Base-by-base conservation (phyloP, 2,113 vertebrate species). In the Chiloscyllium plagiosum region DNA sequence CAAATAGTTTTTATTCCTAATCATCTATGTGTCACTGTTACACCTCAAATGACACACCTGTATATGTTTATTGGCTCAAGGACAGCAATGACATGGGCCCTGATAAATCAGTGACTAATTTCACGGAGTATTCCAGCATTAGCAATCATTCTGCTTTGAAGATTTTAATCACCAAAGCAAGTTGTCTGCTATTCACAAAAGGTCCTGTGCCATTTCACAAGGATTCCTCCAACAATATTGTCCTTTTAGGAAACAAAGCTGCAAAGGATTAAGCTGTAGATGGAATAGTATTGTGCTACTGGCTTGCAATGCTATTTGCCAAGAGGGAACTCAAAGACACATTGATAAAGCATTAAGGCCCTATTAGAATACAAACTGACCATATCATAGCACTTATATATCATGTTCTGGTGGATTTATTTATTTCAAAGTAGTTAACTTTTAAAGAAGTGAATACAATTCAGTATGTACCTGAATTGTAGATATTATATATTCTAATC, bases 221-320 rank as follows among this genome's bases (percentile, higher is more conserved):
- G 20, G 52, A 89, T 29, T 89, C 50, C 86, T 89, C 86, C 86
- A 89, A 89, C 86, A 89, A 89, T 89, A 56, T 50, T 89, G 86
- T 12, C 8, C 86, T 89, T 89, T 89, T 56, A 89, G 86, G 86
- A 89, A 50, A 50, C 4, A 89, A 50, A 89, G 47, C 47, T 56
- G 86, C 20, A 26, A 33, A 52, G 86, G 42, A 89, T 89, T 89
- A 89, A 56, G 86, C 86, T 61, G 24, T 56, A 17, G 86, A 89
- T 89, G 50, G 56, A 29, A 61, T 12, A 89, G 86, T 89, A 56
- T 89, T 56, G 24, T 89, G 50, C 52, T 61, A 26, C 26, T 89
- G 52, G 7, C 33, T 89, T 89, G 86, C 50, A 50, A 89, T 56
- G 50, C 24, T 89, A 89, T 89, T 89, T 61, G 50, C 52, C 50